Conservation (phyloP, 1,140 invertebrate species). For the Zophobas morio region DNA sequence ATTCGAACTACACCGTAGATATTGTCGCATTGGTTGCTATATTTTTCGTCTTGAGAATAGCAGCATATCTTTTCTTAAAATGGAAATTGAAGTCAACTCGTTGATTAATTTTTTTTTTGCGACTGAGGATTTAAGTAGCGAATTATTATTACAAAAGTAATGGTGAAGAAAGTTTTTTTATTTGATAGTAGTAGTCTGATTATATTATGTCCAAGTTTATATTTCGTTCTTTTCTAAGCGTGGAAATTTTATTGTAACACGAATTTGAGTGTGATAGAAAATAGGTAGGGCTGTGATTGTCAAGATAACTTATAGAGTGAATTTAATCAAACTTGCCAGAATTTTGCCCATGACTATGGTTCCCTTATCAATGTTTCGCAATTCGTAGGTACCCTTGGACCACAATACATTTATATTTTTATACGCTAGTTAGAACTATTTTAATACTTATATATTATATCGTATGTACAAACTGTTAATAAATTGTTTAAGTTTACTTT, state of each 20-base stretch:
- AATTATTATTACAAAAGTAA: background rate
- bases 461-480: constrained; percentile 40
- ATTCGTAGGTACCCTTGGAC: constrained; percentile 33
- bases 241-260: constrained; percentile 7
- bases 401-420: constrained; percentile 45
- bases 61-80: constrained; percentile 92
- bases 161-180: constrained; percentile 19
- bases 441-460: constrained; percentile 37
- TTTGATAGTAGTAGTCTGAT: background rate
- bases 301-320: constrained; percentile 24
- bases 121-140: background rate
- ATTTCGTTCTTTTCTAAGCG: background rate
- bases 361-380: constrained; percentile 12
- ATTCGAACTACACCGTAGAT: constrained; percentile 83
- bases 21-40: constrained; percentile 89
- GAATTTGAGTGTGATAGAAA: constrained; percentile 23
- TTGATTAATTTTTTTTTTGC: constrained; percentile 68
- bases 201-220: constrained; percentile 31
- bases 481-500: constrained; percentile 18
- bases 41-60: constrained; percentile 88
- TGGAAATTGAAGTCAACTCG: constrained; percentile 87
- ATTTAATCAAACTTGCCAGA: constrained; percentile 44
- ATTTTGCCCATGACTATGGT: constrained; percentile 38
- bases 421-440: constrained; percentile 38
- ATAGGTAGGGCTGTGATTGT: constrained; percentile 45